A percentile compares a stretch with the other conserved stretches of the same genome.
Conservation (phyloP, 2,113 vertebrate genomes). For the Embiotoca jacksoni region DNA sequence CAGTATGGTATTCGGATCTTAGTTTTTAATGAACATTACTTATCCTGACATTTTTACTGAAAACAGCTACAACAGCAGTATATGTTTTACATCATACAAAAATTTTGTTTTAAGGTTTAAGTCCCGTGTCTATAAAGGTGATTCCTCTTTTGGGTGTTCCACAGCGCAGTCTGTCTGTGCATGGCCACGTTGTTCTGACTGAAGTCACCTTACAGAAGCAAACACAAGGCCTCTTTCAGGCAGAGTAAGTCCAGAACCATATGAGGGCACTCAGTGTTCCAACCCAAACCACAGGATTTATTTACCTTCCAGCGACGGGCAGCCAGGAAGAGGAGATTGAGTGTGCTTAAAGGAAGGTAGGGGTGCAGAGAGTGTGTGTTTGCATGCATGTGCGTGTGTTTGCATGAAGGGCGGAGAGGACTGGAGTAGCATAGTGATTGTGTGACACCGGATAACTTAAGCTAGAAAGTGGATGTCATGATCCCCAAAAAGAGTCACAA, state of each 20-base stretch:
- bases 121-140: background rate
- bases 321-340: constrained; percentile 54
- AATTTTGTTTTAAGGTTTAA: background rate
- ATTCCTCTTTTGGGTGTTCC: constrained; percentile 11
- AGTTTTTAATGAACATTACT: background rate
- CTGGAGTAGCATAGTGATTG: constrained; percentile 7
- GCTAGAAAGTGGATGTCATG: constrained; percentile 38
- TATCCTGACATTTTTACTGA: background rate
- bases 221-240: constrained; percentile 74
- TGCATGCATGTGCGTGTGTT: constrained; percentile 13
- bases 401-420: constrained; percentile 39
- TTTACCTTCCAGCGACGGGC: constrained; percentile 70
- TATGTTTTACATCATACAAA: background rate
- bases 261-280: constrained; percentile 77
- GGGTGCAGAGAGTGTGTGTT: constrained; percentile 27
- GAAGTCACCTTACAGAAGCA: constrained; percentile 38
- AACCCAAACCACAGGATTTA: constrained; percentile 71
- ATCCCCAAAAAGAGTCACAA: constrained; percentile 7
- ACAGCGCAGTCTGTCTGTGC: constrained; percentile 27
- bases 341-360: constrained; percentile 47
- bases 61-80: background rate
- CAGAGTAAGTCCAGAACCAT: constrained; percentile 46
- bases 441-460: constrained; percentile 23
- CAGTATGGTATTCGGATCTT: background rate
- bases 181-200: constrained; percentile 18